A percentile compares a stretch with the other conserved stretches of the same genome.
Conservation (phyloP, 2,888 invertebrate species). For the Tipula unca region DNA sequence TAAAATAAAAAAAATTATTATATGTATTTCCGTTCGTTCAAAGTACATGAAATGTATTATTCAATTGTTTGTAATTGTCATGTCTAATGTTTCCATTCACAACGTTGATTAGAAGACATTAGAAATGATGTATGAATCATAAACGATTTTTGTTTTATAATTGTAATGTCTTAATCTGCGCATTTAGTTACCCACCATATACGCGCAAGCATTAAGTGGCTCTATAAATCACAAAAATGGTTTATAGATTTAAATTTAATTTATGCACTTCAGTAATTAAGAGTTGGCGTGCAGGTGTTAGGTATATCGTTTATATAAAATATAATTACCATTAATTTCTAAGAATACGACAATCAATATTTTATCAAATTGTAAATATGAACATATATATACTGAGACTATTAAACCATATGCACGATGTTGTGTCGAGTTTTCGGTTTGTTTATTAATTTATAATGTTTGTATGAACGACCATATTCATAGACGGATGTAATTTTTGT, state of each 20-base stretch:
- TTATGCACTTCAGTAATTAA: not conserved
- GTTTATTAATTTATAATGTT: too few relatives aligned
- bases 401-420: not conserved
- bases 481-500: too few relatives aligned
- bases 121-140: not conserved
- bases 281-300: not conserved
- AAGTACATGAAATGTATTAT: not conserved
- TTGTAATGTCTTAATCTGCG: not conserved
- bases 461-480: too few relatives aligned
- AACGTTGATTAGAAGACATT: not conserved
- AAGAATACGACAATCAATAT: not conserved
- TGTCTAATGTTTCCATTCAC: not conserved
- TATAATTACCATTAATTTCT: not conserved
- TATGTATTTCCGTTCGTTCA: not conserved
- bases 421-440: too few relatives aligned
- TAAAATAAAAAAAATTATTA: not conserved
- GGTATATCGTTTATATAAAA: not conserved
- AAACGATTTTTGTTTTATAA: not conserved
- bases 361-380: not conserved
- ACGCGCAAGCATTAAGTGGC: not conserved
- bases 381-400: not conserved
- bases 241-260: not conserved
- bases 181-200: not conserved
- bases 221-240: not conserved
- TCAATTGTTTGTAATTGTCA: not conserved